Evolutionary conservation across 2,797 vertebrate genomes (phyloP), one percentile per base, ranked within the genome.

Genomic region (Gobionotothen gibberifrons): DNA sequence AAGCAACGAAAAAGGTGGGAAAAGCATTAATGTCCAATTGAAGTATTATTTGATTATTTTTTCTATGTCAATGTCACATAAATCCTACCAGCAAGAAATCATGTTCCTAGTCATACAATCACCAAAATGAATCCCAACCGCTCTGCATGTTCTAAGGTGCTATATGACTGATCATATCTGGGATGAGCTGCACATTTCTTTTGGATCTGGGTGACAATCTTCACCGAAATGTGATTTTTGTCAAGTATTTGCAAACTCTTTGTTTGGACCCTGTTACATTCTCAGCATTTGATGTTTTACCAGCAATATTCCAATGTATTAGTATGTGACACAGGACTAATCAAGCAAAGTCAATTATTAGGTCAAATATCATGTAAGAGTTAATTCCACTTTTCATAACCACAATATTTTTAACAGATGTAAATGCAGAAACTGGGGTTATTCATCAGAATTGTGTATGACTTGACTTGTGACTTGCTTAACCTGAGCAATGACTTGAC

Each of bases 161-260:
- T 43, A 58, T 21, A 16, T 10, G 29, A 26, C 19, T 49, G 5
- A 64, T 51, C 10, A 39, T 53, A 48, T 53, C 22, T 57, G 5
- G 5, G 14, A 22, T 44, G 10, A 71, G 16, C 17, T 22, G 12
- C 42, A 62, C 1, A 47, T 43, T 15, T 68, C 32, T 52, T 19
- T 60, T 39, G 3, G 40, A 64, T 51, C 40, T 66, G 2, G 7
- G 13, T 55, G 53, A 66, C 39, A 26, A 44, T 14, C 52, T 69
- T 69, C 9, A 5, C 4, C 47, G 1, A 1, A 42, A 43, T 14
- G 44, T 19, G 4, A 51, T 22, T 29, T 56, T 40, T 13, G 29
- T 61, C 17, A 65, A 56, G 43, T 39, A 48, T 62, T 56, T 62
- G 16, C 5, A 21, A 46, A 66, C 66, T 10, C 26, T 46, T 13